Percentiles rank a stretch among this genome's conserved stretches.
phyloP scores from a whole-genome alignment of 2,888 invertebrate genomes.

The Luffia ferchaultella region DNA sequence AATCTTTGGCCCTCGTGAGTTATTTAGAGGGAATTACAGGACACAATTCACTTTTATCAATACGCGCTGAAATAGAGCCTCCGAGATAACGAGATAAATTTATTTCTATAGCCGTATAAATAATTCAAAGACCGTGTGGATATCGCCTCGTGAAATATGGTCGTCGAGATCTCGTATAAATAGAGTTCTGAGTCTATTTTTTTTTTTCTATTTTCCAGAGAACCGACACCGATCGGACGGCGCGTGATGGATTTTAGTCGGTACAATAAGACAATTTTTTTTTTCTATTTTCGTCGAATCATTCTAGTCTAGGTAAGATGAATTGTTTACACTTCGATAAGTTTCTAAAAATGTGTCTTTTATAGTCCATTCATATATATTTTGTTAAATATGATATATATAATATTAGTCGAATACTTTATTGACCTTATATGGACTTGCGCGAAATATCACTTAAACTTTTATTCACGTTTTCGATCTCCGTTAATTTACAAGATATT shows the following conservation, averaged over 20 bases:
- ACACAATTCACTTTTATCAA: background rate
- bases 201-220: background rate
- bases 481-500: too few species aligned
- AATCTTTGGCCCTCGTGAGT: background rate
- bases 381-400: too few species aligned
- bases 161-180: background rate
- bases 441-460: too few species aligned
- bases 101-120: background rate
- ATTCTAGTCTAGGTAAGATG: too few species aligned
- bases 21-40: background rate
- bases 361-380: too few species aligned
- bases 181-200: background rate
- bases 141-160: background rate
- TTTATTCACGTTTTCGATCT: too few species aligned
- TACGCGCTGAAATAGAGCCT: background rate
- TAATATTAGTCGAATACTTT: too few species aligned
- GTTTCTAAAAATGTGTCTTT: too few species aligned
- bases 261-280: too few species aligned
- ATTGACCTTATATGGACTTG: too few species aligned
- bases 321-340: too few species aligned
- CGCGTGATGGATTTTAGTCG: background rate
- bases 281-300: too few species aligned
- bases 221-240: background rate
- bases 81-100: background rate
- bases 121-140: background rate